These are phyloP conservation scores for Sinotaia quadrata DNA, from an alignment of 2,888 invertebrate genomes.

Conservation along the genomic window DNA sequence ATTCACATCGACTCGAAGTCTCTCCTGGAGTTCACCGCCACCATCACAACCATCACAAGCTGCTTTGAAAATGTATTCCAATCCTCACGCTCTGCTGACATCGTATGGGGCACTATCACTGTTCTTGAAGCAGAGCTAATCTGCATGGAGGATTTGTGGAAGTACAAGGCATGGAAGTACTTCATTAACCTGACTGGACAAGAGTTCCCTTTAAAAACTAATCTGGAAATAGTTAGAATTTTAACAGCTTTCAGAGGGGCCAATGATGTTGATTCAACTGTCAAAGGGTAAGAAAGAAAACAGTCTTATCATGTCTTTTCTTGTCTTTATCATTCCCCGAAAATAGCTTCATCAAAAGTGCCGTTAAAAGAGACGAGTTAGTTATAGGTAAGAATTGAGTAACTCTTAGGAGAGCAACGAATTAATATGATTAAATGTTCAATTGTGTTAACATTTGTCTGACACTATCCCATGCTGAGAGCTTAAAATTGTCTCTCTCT, in stretches of 20 bases:
- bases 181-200: slow-evolving; percentile 40
- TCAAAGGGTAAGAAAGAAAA: too few relatives aligned
- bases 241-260: slow-evolving; percentile 57
- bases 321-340: too few relatives aligned
- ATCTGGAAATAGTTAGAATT: slow-evolving; percentile 58
- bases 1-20: slow-evolving; percentile 63
- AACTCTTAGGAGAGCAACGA: too few relatives aligned
- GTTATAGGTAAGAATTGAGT: too few relatives aligned
- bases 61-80: slow-evolving; percentile 65
- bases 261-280: slow-evolving; percentile 52
- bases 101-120: slow-evolving; percentile 56
- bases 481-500: too few relatives aligned
- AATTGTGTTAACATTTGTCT: too few relatives aligned
- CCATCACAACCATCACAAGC: slow-evolving; percentile 43
- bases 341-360: too few relatives aligned
- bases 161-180: slow-evolving; percentile 54
- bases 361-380: too few relatives aligned
- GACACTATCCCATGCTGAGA: too few relatives aligned
- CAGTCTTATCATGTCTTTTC: too few relatives aligned
- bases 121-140: slow-evolving; percentile 61
- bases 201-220: slow-evolving; percentile 59
- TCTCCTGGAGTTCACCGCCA: slow-evolving; percentile 34
- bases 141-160: slow-evolving; percentile 63
- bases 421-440: too few relatives aligned
- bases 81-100: slow-evolving; percentile 42